Evolutionary conservation across 2,113 vertebrate species (phyloP), one percentile per base, ranked within the genome.

Genomic region (Caranx melampygus): DNA sequence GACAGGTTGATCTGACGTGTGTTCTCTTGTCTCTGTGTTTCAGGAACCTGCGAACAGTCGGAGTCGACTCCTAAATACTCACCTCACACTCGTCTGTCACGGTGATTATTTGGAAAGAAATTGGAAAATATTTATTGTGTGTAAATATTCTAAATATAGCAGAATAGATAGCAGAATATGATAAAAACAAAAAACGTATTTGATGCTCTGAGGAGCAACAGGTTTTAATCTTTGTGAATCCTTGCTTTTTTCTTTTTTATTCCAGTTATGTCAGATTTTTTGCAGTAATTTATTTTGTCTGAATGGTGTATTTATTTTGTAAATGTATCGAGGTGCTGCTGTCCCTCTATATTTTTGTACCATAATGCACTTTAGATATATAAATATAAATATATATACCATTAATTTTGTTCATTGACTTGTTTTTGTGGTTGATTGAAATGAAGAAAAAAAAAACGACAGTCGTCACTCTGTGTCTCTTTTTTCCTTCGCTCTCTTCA

Each of bases 351-450:
- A 96, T 94, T 95, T 97, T 95, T 97, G 96, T 97, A 97, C 97
- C 95, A 95, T 98, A 96, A 96, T 97, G 98, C 97, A 99, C 98
- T 99, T 98, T 99, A 98, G 95, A 96, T 96, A 96, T 96, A 96
- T 97, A 96, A 95, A 95, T 96, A 96, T 96, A 96, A 95, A 96
- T 95, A 95, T 96, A 91, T 92, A 92, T 86, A 91, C 88, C 89
- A 91, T 92, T 91, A 72, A 81, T 92, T 84, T 87, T 91, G 91
- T 92, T 89, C 66, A 70, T 86, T 89, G 75, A 69, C 21, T 85
- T 84, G 70, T 91, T 90, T 82, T 83, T 90, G 91, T 94, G 93
- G 81, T 90, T 87, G 77, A 83, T 81, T 87, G 91, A 90, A 90
- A 94, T 91, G 91, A 93, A 93, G 92, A 93, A 91, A 76, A 26